Conservation (phyloP, 2,797 vertebrate genomes). For the Enteromius paludinosus region DNA sequence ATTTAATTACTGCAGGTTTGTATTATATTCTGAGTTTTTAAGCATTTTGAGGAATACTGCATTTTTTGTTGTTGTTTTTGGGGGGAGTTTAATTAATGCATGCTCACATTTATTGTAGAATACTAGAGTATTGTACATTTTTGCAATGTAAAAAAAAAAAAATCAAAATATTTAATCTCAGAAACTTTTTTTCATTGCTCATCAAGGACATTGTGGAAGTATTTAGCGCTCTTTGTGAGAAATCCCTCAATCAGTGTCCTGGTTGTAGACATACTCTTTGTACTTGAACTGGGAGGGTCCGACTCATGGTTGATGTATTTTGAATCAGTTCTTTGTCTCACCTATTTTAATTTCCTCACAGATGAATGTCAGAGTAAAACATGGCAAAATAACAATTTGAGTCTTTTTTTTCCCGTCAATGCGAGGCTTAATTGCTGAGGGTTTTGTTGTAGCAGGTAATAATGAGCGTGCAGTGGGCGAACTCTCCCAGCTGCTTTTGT, state of each 20-base stretch:
- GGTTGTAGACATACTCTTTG: slow-evolving; percentile 20
- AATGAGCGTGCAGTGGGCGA: slow-evolving; percentile 55
- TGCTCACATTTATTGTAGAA: too few relatives aligned
- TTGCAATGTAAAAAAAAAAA: not conserved
- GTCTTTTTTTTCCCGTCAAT: slow-evolving; percentile 27
- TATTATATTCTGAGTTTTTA: too few relatives aligned
- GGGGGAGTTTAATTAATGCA: too few relatives aligned
- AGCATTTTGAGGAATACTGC: too few relatives aligned
- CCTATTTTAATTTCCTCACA: slow-evolving; percentile 29
- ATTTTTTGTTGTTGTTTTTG: too few relatives aligned
- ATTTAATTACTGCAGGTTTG: too few relatives aligned
- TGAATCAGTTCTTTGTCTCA: slow-evolving; percentile 29
- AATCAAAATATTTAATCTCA: not conserved
- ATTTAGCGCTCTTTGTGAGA: slow-evolving; percentile 59
- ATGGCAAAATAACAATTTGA: slow-evolving; percentile 13
- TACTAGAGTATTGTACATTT: too few relatives aligned
- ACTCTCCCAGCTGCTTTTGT: slow-evolving; percentile 63
- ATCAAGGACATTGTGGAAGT: slow-evolving; percentile 49
- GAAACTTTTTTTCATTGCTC: not conserved
- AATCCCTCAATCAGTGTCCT: slow-evolving; percentile 62
- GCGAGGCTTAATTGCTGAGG: slow-evolving; percentile 48
- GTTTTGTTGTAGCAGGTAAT: slow-evolving; percentile 51
- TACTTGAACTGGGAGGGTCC: slow-evolving; percentile 26
- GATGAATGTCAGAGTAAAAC: not conserved
- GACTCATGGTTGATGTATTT: slow-evolving; percentile 36